Conservation (phyloP, 2,113 vertebrate species). For the Dinomys branickii region DNA sequence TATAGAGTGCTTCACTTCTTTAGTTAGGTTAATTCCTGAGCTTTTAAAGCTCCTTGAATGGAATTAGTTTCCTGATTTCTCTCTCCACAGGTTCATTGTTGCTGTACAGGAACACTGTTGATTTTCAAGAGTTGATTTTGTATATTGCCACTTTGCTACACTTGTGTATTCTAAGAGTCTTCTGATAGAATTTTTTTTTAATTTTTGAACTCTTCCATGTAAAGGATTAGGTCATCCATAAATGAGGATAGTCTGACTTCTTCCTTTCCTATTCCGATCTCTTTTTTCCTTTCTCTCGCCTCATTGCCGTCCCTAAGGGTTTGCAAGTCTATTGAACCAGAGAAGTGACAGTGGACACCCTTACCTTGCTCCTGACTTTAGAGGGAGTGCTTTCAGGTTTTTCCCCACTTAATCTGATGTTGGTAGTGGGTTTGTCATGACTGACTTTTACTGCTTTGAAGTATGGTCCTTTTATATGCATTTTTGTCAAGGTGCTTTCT, state of each 20-base stretch:
- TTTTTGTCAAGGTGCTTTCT: background rate
- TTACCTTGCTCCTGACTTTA: background rate
- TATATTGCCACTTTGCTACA: background rate
- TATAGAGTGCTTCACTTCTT: background rate
- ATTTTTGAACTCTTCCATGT: background rate
- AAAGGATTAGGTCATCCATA: background rate
- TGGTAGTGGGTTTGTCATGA: background rate
- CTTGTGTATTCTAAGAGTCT: background rate
- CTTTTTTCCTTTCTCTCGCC: background rate
- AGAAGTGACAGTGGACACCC: background rate
- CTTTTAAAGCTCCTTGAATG: background rate
- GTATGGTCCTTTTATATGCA: background rate
- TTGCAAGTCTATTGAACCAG: background rate
- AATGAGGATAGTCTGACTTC: background rate
- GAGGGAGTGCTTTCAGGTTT: background rate
- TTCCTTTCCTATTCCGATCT: background rate
- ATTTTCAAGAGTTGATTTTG: background rate
- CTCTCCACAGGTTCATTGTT: background rate
- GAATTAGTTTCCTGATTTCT: background rate
- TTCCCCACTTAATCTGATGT: background rate
- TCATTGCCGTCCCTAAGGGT: background rate
- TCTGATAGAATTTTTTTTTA: background rate
- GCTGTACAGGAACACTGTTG: background rate
- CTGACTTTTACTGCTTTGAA: background rate
- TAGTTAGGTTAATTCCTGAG: background rate